Evolutionary conservation across 1,140 invertebrate genomes (phyloP), one percentile per base, ranked within the genome.

Genomic region (Protaetia brevitarsis): DNA sequence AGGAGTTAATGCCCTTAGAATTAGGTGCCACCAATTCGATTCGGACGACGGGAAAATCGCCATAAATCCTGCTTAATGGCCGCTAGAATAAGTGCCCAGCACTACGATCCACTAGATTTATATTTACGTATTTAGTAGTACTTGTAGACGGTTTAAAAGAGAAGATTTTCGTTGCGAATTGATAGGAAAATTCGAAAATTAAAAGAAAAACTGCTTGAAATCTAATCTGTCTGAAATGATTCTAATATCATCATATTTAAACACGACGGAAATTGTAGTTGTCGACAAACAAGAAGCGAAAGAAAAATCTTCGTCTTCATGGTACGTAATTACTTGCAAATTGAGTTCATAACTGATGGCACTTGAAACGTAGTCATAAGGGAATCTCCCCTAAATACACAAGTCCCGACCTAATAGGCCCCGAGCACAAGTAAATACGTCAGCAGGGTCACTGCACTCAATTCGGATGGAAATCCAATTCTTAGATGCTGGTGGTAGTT

Each of bases 261-360:
- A 37, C 16, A 3, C 34, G 11, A 13, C 10, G 11, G 34, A 13
- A 13, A 37, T 37, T 37, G 34, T 16, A 11, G 3, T 16, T 37
- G n/a, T 13, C 10, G 34, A 3, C 5, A 3, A 37, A 37, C 34
- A 10, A 37, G 16, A 37, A 37, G n/a, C 34, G 58, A 60, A 31
- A 60, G 29, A 28, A 60, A 26, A 60, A 60, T 60, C n/a, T n/a
- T 37, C 16, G 34, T 16, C 34, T 37, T 37, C 45, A 16, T 8
- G 23, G 51, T 45, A 28, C 63, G 34, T 64, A 51, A 67, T 67
- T 67, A 64, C 66, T 67, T 64, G 66, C 45, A 67, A 67, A 67
- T 67, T 64, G 66, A 67, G 36, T 67, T 67, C 66, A 67, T 67
- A 56, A 67, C 66, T 61, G 60, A 63, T 64, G 66, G 57, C 66